These are phyloP conservation scores for Brachyhypopomus occidentalis DNA, from an alignment of 2,113 vertebrate species.

Conservation along the genomic window DNA sequence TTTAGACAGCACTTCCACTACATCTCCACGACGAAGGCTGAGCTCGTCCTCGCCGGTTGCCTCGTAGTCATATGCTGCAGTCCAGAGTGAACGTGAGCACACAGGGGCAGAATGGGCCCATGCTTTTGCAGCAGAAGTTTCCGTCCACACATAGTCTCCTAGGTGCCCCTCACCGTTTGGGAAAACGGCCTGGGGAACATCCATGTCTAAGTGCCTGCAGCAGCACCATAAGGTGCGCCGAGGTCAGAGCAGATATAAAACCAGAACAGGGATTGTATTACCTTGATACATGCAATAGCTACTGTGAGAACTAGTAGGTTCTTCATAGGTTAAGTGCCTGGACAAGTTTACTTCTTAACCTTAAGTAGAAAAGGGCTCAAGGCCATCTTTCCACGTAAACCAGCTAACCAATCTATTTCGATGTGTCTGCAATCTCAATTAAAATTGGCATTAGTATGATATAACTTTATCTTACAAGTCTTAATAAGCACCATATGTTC, in stretches of 20 bases:
- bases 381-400: slow-evolving; percentile 22
- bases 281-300: neutral
- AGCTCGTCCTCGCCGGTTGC: slow-evolving; percentile 87
- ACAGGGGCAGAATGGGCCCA: slow-evolving; percentile 78
- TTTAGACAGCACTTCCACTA: slow-evolving; percentile 86
- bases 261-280: slow-evolving; percentile 9
- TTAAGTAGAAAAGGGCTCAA: neutral
- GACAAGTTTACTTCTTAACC: slow-evolving; percentile 20
- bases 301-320: neutral
- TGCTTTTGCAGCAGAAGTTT: slow-evolving; percentile 65
- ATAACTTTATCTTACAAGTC: neutral
- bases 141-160: slow-evolving; percentile 70
- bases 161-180: slow-evolving; percentile 79
- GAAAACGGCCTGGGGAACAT: slow-evolving; percentile 81
- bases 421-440: neutral
- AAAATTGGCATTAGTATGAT: slow-evolving; percentile 9
- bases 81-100: slow-evolving; percentile 79
- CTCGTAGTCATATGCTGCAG: slow-evolving; percentile 85
- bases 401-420: slow-evolving; percentile 18
- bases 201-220: slow-evolving; percentile 77
- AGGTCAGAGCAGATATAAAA: slow-evolving; percentile 58
- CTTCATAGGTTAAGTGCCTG: neutral
- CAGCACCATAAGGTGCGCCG: slow-evolving; percentile 74
- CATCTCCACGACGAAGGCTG: slow-evolving; percentile 82
- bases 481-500: neutral